These are phyloP conservation scores for Dendrophyllia cribrosa DNA, from an alignment of 64 coral and sea anemone genomes.

Conservation along the genomic window DNA sequence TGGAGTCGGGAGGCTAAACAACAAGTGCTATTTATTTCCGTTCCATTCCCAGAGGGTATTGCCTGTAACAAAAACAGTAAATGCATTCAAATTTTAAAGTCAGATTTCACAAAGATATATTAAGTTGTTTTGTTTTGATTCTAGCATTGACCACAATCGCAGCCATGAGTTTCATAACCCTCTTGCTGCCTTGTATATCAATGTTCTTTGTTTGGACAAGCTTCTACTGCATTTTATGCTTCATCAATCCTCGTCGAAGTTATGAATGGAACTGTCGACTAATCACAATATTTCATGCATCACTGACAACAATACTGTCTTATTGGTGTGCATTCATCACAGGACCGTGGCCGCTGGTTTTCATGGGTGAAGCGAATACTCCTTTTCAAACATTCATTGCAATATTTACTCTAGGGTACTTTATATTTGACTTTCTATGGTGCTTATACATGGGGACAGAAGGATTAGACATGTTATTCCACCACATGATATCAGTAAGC, in stretches of 20 bases:
- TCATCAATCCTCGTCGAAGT: conserved; percentile 65
- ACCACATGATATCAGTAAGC: conserved; percentile 84
- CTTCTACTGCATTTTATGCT: conserved; percentile 65
- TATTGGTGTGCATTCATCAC: conserved; percentile 82
- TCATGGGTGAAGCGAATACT: conserved; percentile 76
- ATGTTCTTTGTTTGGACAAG: conserved; percentile 74
- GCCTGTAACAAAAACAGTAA: too few species aligned
- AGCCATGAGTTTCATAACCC: not conserved
- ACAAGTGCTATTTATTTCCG: too few species aligned
- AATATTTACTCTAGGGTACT: conserved; percentile 84
- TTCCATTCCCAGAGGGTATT: too few species aligned
- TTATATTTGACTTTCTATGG: conserved; percentile 95
- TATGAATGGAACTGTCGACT: conserved; percentile 88
- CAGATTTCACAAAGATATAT: too few species aligned
- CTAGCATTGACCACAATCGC: not conserved
- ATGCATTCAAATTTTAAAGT: too few species aligned
- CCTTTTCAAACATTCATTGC: conserved; percentile 81
- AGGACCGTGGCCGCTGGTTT: conserved; percentile 92
- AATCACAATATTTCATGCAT: conserved; percentile 73
- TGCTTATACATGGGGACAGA: conserved; percentile 95
- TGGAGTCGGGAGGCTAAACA: too few species aligned
- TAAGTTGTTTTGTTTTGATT: not conserved
- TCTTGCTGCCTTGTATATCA: not conserved
- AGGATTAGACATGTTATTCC: conserved; percentile 87
- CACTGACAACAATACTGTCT: conserved; percentile 43